Evolutionary conservation across 2,797 vertebrate genomes (phyloP).

Genomic region (Molossus alvarezi): DNA sequence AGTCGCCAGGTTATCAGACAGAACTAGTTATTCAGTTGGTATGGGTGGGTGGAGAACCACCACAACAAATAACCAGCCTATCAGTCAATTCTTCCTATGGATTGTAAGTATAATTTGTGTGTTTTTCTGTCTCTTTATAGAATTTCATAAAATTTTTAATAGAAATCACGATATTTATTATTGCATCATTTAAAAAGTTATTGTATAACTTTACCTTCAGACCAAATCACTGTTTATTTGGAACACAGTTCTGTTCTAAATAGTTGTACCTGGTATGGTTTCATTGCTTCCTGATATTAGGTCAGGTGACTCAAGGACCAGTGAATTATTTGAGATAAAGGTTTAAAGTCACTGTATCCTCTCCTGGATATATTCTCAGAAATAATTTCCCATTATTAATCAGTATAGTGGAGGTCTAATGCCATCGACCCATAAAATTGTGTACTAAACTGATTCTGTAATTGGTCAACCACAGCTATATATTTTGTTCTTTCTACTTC

Average conservation of each 20-base stretch:
- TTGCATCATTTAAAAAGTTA: background rate
- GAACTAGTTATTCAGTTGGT: slow-evolving; percentile 98
- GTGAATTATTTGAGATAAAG: background rate
- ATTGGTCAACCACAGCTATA: background rate
- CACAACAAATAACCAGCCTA: slow-evolving; percentile 98
- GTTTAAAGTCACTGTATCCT: slow-evolving; percentile 8
- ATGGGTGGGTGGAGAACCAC: slow-evolving; percentile 99
- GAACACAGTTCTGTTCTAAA: slow-evolving; percentile 31
- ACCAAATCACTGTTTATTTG: background rate
- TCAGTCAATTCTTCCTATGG: slow-evolving; percentile 97
- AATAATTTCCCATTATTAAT: background rate
- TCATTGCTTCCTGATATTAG: background rate
- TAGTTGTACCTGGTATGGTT: background rate
- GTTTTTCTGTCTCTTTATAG: background rate
- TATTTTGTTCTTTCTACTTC: slow-evolving; percentile 29
- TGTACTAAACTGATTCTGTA: slow-evolving; percentile 1
- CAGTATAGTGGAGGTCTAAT: background rate
- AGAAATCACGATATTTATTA: background rate
- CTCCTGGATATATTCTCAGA: background rate
- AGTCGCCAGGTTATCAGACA: slow-evolving; percentile 98
- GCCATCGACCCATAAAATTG: background rate
- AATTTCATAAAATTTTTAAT: background rate
- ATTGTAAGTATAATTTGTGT: slow-evolving; percentile 93
- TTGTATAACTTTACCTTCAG: slow-evolving; percentile 2
- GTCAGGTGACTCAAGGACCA: background rate